These are phyloP conservation scores for Steatornis caripensis DNA, from an alignment of 2,113 vertebrate species.

Conservation along the genomic window DNA sequence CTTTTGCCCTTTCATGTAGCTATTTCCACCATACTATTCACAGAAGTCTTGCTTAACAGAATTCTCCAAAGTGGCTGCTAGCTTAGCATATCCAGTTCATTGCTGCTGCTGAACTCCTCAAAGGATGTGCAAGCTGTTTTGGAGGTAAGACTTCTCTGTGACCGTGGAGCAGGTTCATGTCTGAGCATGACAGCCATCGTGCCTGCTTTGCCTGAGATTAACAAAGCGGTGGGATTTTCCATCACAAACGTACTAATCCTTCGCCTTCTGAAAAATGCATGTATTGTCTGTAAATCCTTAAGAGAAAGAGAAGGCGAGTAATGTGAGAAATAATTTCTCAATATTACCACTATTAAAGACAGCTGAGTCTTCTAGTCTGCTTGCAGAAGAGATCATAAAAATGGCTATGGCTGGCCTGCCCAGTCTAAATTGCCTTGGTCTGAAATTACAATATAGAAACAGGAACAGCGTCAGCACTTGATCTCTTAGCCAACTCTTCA, in stretches of 20 bases:
- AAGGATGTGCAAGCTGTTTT: background rate
- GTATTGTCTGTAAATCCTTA: background rate
- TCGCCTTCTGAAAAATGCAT: background rate
- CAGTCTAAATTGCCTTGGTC: background rate
- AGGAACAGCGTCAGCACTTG: background rate
- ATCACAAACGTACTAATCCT: background rate
- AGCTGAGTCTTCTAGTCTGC: background rate
- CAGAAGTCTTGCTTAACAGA: background rate
- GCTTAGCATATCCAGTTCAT: background rate
- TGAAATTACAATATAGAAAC: background rate
- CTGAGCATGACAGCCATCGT: background rate
- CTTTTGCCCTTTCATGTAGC: background rate
- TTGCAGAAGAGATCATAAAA: background rate
- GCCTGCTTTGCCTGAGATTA: background rate
- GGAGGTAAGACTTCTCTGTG: background rate
- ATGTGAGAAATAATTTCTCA: background rate
- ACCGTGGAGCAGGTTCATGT: rapidly evolving
- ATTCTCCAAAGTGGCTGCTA: background rate
- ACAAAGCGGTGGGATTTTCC: background rate
- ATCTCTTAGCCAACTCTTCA: background rate
- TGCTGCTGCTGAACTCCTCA: background rate
- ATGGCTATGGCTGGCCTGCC: background rate
- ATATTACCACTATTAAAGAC: background rate
- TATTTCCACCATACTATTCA: background rate
- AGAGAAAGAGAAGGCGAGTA: background rate